Conservation (phyloP, 2,797 vertebrate genomes). For the Poeciliopsis paucimaculata region DNA sequence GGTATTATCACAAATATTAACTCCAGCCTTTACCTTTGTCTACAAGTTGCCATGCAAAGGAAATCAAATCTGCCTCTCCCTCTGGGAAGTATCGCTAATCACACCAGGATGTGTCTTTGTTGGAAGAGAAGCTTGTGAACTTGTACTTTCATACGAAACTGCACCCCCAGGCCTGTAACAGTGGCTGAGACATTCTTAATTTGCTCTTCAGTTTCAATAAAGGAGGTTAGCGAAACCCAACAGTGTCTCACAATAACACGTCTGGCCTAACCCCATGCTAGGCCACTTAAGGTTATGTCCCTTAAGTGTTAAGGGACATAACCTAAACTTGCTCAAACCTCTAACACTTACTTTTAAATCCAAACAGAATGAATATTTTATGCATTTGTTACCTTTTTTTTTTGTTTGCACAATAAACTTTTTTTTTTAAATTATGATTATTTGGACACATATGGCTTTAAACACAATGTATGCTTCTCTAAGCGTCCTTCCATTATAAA, state of each 20-base stretch:
- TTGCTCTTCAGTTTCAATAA: not conserved
- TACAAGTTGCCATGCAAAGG: not conserved
- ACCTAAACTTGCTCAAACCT: not conserved
- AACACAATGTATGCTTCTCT: constrained; percentile 28
- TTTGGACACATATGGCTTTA: constrained; percentile 21
- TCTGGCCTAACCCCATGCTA: not conserved
- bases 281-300: too few species aligned
- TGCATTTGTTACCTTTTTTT: constrained; percentile 17
- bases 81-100: constrained; percentile 1
- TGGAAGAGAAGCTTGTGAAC: not conserved
- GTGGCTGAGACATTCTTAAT: constrained; percentile 7
- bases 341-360: not conserved
- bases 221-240: not conserved
- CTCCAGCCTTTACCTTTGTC: not conserved
- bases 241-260: not conserved
- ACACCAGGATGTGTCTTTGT: constrained; percentile 15
- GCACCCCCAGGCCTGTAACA: not conserved
- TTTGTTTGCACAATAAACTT: constrained; percentile 21
- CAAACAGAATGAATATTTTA: not conserved
- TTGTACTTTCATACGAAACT: constrained; percentile 9
- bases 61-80: not conserved
- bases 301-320: not conserved
- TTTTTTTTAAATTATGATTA: not conserved
- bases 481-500: not conserved
- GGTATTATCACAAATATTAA: not conserved